A percentile compares a stretch with the other conserved stretches of the same genome.
Evolutionary conservation across 2,888 invertebrate genomes (phyloP).

Genomic region (Neria commutata): DNA sequence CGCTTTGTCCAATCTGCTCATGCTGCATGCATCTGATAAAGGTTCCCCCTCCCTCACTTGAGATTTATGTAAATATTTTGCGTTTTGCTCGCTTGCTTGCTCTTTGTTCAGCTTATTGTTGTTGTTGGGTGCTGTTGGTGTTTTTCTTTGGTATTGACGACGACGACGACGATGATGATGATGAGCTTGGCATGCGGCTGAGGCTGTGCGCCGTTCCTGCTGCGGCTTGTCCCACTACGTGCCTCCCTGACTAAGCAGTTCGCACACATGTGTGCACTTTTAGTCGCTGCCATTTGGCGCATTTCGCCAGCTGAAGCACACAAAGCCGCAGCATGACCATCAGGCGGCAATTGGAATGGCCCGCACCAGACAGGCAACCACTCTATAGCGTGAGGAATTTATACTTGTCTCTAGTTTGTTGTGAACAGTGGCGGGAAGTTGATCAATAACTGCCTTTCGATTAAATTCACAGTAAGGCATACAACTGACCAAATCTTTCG

Average conservation of each 20-base stretch:
- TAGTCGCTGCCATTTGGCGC: no score
- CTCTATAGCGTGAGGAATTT: no score
- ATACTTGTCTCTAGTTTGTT: no score
- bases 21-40: conserved; percentile 2
- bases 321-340: background rate
- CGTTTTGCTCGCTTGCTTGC: conserved; percentile 12
- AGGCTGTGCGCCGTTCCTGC: no score
- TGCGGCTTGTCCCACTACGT: no score
- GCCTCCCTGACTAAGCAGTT: no score
- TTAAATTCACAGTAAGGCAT: no score
- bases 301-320: background rate
- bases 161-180: background rate
- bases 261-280: no score
- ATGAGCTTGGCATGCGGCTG: background rate
- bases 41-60: conserved; percentile 20
- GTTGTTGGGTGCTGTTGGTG: conserved; percentile 22
- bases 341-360: background rate
- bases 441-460: no score
- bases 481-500: no score
- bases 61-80: conserved; percentile 38
- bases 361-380: no score
- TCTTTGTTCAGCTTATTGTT: conserved; percentile 7
- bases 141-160: conserved; percentile 8
- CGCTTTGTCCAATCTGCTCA: no score
- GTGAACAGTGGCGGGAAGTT: background rate